Conservation (phyloP, 2,797 vertebrate genomes). For the Rhinogobio ventralis region DNA sequence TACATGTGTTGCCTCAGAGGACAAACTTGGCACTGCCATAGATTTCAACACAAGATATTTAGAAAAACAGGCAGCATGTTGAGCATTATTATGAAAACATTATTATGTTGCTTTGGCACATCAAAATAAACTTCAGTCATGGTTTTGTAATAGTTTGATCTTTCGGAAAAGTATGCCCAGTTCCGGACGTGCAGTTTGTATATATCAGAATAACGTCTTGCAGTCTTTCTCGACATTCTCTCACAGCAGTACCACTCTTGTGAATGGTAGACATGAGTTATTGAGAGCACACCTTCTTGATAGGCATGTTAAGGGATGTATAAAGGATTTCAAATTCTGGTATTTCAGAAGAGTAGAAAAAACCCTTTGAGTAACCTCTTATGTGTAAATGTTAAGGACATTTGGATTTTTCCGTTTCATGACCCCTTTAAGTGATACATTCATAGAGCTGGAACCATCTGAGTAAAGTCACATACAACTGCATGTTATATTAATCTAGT, state of each 20-base stretch:
- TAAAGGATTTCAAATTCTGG: no score
- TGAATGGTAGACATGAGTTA: background rate
- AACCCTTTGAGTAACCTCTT: background rate
- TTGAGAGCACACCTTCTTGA: background rate
- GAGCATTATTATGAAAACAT: background rate
- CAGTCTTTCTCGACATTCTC: background rate
- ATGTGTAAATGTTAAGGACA: background rate
- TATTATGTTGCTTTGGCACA: background rate
- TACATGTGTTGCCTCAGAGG: background rate
- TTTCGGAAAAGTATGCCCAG: background rate
- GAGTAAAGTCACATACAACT: constrained; percentile 47
- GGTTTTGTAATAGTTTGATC: background rate
- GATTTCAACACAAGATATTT: background rate
- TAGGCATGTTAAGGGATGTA: background rate
- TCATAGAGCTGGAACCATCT: background rate
- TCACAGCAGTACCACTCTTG: background rate
- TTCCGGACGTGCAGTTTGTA: background rate
- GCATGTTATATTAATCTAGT: constrained; percentile 65
- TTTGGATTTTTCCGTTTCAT: constrained; percentile 7
- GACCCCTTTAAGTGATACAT: background rate
- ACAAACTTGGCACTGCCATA: background rate
- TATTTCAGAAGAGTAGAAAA: no score
- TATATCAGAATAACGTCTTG: background rate
- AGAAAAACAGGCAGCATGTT: background rate
- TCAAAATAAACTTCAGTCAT: background rate